Percentiles rank a stretch among this genome's conserved stretches.
Conservation (phyloP, 2,888 invertebrate species). For the Pachycephus smyrnensis region DNA sequence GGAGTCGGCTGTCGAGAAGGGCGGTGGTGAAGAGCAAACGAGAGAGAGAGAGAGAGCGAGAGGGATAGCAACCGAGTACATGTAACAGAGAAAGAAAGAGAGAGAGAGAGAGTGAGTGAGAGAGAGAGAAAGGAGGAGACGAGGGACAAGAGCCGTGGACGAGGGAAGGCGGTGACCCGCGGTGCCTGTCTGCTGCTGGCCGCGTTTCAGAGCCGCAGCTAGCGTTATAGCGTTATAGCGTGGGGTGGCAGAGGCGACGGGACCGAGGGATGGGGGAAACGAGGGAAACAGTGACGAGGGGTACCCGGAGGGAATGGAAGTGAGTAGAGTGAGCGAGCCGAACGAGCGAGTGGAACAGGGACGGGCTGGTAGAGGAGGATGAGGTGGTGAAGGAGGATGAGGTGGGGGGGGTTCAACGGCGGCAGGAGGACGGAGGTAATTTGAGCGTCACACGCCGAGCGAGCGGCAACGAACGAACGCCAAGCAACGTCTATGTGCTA, state of each 20-base stretch:
- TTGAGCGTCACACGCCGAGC: conserved; percentile 66
- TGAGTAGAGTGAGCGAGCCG: conserved; percentile 16
- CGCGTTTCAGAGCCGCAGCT: conserved; percentile 56
- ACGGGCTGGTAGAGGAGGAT: conserved; percentile 18
- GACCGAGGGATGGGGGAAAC: conserved; percentile 20
- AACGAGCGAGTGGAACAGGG: conserved; percentile 16
- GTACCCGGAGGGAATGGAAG: conserved; percentile 9
- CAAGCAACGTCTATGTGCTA: conserved; percentile 63
- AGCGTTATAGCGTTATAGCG: conserved; percentile 36
- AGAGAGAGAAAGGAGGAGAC: conserved; percentile 14
- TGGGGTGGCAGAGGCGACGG: conserved; percentile 34
- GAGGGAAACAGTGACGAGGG: conserved; percentile 7
- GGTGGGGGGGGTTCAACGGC: conserved; percentile 40
- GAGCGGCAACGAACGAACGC: conserved; percentile 59
- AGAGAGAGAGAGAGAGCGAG: conserved; percentile 15
- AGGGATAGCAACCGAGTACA: conserved; percentile 16
- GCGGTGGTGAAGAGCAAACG: conserved; percentile 23
- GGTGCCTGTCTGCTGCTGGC: conserved; percentile 65
- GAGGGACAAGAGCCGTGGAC: conserved; percentile 31
- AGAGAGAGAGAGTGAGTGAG: conserved; percentile 14
- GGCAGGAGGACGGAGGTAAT: conserved; percentile 62
- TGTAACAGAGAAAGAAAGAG: conserved; percentile 10
- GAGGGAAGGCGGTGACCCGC: conserved; percentile 63
- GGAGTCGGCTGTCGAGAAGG: conserved; percentile 23
- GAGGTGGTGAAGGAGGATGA: conserved; percentile 15